Base-by-base conservation (phyloP, 2,113 vertebrate species). In the Burhinus bistriatus region DNA sequence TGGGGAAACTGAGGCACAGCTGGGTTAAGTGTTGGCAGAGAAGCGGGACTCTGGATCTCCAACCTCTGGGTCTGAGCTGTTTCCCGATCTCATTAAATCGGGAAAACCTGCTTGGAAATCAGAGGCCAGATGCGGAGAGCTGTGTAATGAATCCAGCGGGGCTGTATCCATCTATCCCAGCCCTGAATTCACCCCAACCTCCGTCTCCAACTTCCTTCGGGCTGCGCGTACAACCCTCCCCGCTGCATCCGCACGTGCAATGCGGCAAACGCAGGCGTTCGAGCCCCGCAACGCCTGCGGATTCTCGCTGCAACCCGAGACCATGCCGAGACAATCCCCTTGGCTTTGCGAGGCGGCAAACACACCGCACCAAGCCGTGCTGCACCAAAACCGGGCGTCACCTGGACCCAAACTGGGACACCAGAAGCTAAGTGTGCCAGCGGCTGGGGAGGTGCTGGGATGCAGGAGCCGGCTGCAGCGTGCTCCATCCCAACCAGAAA, bases 111-210 rank as follows among this genome's bases (percentile, higher is more conserved):
- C 52, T 8, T 21, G 40, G 51, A 38, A 40, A 5, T 4, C 19
- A 12, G 11, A 66, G 55, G 10, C 30, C 55, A 38, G 75, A 10
- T 3, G 15, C 2, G 0, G n/a, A 12, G 51, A 82, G 49, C n/a
- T 36, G 34, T 4, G 38, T 2, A 6, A 9, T 1, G 26, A 19
- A 26, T 3, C 47, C 83, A 62, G 36, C 7, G 3, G 54, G n/a
- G n/a, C 15, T 6, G 0, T 2, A 5, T 17, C 0, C 0, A 58
- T 34, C 34, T 38, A 30, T 19, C n/a, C 73, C 70, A 76, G 36
- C 38, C 19, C 51, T 6, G 30, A 69, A 36, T 36, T 27, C 12
- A 34, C 16, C 34, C 70, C 57, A n/a, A 34, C 30, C 15, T 51
- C 21, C 34, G 29, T 36, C 44, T 34, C 25, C 8, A 1, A 27